Base-by-base conservation (phyloP, 2,797 vertebrate species). In the Arctocebus calabarensis region DNA sequence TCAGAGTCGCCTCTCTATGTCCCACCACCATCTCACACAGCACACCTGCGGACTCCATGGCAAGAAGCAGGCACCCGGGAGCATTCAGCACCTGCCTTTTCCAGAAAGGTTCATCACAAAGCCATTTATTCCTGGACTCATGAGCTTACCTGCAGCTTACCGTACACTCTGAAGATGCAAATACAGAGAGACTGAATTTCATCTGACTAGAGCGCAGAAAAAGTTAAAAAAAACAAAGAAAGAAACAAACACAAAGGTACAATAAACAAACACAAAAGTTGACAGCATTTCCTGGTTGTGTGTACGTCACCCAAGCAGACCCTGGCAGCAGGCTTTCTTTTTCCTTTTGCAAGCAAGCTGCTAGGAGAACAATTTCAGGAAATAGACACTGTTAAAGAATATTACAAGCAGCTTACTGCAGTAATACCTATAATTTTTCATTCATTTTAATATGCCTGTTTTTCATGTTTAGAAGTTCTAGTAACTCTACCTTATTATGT, bases 401-500 rank as follows among this genome's bases (percentile, higher is more conserved):
- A 97, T 98, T 97, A 97, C 96, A 97, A 98, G 97, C 98, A 97
- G 97, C 98, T 98, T 98, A 97, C 97, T 95, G 96, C 79, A 96
- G 95, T 96, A 97, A 98, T 97, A 98, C 98, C 98, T 98, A 91
- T 97, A 97, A 97, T 98, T 98, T 98, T 98, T 97, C 97, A 96
- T 98, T 98, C 97, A 96, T 97, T 98, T 98, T 97, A 98, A 98
- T 95, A 95, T 90, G 84, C 70, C 83, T 92, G 93, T 89, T 97
- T 92, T 82, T 93, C 91, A 96, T 27, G 0, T 95, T 97, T 94
- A 93, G 92, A 95, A 93, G 97, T 96, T 96, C 89, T 95, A 95
- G 94, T 81, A 96, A 96, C 96, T 88, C 83, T 86, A 71, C 84
- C 92, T 97, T 96, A 96, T 97, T 93, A 95, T 68, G 77, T 94